phyloP scores from a whole-genome alignment of 2,888 invertebrate genomes.

The Stenoptilia bipunctidactyla region DNA sequence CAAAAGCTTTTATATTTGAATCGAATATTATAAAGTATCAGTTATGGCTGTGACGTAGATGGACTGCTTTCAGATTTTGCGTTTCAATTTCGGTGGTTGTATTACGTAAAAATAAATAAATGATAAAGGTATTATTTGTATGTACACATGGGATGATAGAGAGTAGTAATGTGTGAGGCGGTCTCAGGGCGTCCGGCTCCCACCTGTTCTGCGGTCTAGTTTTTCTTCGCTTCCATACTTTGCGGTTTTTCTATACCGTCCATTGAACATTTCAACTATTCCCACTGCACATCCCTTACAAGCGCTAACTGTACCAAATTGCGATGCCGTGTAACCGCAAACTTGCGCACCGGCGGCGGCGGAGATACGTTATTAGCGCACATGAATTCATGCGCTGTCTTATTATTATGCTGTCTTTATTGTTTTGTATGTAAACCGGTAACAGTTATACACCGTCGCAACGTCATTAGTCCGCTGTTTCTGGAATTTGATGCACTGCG shows the following conservation, averaged over 20 bases:
- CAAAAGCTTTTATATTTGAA: no score
- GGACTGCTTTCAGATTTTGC: no score
- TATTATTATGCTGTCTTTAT: not conserved
- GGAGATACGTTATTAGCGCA: constrained; percentile 33
- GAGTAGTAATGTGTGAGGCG: not conserved
- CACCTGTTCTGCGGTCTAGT: constrained; percentile 22
- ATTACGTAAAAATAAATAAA: no score
- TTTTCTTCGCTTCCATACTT: constrained; percentile 30
- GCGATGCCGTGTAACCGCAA: constrained; percentile 23
- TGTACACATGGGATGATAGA: not conserved
- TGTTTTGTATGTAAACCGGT: constrained; percentile 14
- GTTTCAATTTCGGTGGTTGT: no score
- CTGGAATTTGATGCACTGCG: not conserved
- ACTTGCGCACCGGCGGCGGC: constrained; percentile 14
- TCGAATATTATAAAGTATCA: no score
- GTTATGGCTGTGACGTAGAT: no score
- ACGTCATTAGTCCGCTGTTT: not conserved
- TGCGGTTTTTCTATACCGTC: constrained; percentile 37
- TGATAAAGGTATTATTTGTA: no score
- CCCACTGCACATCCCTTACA: constrained; percentile 37
- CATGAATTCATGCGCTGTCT: constrained; percentile 24
- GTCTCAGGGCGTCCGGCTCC: not conserved
- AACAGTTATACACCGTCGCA: constrained; percentile 13
- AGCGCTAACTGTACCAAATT: constrained; percentile 43
- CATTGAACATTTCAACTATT: constrained; percentile 27